phyloP scores from a whole-genome alignment of 2,888 invertebrate species.

The Acrobasis consociella region DNA sequence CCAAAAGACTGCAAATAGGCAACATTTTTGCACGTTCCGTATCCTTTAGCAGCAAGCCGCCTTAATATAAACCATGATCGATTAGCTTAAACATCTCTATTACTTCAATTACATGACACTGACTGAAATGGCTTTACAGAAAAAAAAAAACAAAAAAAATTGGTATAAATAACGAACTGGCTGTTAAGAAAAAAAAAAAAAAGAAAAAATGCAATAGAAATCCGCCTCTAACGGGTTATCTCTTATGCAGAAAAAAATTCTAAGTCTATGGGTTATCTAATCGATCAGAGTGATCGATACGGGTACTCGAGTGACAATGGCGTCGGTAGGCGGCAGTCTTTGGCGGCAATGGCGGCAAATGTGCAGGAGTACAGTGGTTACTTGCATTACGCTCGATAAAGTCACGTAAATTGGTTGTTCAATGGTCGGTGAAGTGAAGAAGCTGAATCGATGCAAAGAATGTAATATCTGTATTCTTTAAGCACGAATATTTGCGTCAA shows the following conservation, averaged over 20 bases:
- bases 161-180: too few relatives aligned
- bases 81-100: conserved; percentile 3
- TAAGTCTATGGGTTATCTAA: too few relatives aligned
- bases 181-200: too few relatives aligned
- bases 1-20: neutral
- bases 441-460: neutral
- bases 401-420: conserved; percentile 3
- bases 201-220: neutral
- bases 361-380: conserved; percentile 4
- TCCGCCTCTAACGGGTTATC: conserved; percentile 10
- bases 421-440: neutral
- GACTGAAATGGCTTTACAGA: too few relatives aligned
- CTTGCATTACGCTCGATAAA: conserved; percentile 18
- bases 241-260: too few relatives aligned
- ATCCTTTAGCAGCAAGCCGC: neutral
- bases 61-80: neutral
- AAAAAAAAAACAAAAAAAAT: too few relatives aligned
- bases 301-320: conserved; percentile 11
- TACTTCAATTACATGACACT: neutral
- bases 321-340: conserved; percentile 6
- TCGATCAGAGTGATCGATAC: conserved; percentile 18
- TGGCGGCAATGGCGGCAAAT: neutral
- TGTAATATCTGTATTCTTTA: too few relatives aligned
- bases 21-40: conserved; percentile 7
- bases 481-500: too few relatives aligned